These are phyloP conservation scores for Willowsia nigromaculata DNA, from an alignment of 2,888 invertebrate genomes.

Conservation along the genomic window DNA sequence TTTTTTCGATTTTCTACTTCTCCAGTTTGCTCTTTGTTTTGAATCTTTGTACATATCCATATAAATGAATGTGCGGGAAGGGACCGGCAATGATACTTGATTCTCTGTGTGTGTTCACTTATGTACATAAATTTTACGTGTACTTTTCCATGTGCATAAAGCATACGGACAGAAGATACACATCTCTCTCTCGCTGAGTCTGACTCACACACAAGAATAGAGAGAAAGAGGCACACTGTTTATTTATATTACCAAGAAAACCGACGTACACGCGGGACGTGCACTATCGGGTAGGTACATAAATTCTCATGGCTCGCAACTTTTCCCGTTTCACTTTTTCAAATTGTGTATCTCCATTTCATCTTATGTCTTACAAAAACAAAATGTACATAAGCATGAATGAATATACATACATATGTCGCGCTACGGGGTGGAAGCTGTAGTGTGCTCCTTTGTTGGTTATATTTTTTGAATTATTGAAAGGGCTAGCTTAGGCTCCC, in stretches of 20 bases:
- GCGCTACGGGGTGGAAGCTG: slow-evolving; percentile 36
- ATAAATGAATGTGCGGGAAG: slow-evolving; percentile 42
- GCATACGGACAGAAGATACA: background rate
- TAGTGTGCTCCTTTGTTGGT: slow-evolving; percentile 32
- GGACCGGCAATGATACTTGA: slow-evolving; percentile 55
- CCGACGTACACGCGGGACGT: slow-evolving; percentile 25
- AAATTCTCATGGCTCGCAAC: slow-evolving; percentile 23
- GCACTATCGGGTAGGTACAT: slow-evolving; percentile 9
- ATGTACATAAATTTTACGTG: slow-evolving; percentile 50
- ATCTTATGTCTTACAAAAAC: background rate
- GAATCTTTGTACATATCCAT: slow-evolving; percentile 24
- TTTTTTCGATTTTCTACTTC: slow-evolving; percentile 55
- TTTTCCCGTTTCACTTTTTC: background rate
- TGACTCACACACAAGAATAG: background rate
- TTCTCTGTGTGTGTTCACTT: slow-evolving; percentile 34
- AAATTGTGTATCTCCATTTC: background rate
- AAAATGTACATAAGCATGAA: background rate
- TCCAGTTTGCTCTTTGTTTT: slow-evolving; percentile 51
- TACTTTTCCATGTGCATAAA: background rate
- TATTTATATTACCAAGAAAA: background rate
- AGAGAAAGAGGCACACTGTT: background rate
- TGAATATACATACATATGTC: no score
- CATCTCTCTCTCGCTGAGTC: slow-evolving; percentile 8
- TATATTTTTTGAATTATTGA: background rate
- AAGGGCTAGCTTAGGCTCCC: background rate